Conservation (phyloP, 2,888 invertebrate species). For the Patella depressa region DNA sequence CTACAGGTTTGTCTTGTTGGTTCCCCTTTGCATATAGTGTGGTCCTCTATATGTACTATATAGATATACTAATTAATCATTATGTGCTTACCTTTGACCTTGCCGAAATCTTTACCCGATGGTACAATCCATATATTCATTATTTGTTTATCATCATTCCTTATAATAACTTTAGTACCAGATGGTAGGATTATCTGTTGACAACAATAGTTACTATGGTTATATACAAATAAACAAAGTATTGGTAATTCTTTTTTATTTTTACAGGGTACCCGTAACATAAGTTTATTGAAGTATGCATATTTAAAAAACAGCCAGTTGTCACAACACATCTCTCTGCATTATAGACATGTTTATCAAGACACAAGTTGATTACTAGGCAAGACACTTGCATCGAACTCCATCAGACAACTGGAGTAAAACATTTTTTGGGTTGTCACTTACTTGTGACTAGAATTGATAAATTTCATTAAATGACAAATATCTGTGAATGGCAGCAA, state of each 20-base stretch:
- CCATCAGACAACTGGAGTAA: no score
- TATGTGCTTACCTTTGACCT: slow-evolving; percentile 38
- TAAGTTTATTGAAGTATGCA: neutral
- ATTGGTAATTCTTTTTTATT: neutral
- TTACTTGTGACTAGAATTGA: no score
- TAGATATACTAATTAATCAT: no score
- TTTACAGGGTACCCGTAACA: neutral
- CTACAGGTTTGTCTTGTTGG: no score
- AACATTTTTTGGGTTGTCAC: no score
- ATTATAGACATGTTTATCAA: neutral
- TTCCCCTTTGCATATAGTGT: no score
- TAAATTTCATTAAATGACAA: no score
- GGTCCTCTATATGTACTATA: no score
- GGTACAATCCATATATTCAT: slow-evolving; percentile 44
- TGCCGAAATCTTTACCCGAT: slow-evolving; percentile 41
- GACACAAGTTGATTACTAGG: neutral
- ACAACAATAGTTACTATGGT: neutral
- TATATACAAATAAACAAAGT: no score
- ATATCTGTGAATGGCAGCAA: no score
- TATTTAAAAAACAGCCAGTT: neutral
- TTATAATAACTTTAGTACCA: slow-evolving; percentile 38
- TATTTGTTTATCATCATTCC: slow-evolving; percentile 29
- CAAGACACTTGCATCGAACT: neutral
- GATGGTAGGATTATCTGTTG: slow-evolving; percentile 41
- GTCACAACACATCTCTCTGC: neutral